Base-by-base conservation (phyloP, 2,797 vertebrate species). In the Protosalanx chinensis region DNA sequence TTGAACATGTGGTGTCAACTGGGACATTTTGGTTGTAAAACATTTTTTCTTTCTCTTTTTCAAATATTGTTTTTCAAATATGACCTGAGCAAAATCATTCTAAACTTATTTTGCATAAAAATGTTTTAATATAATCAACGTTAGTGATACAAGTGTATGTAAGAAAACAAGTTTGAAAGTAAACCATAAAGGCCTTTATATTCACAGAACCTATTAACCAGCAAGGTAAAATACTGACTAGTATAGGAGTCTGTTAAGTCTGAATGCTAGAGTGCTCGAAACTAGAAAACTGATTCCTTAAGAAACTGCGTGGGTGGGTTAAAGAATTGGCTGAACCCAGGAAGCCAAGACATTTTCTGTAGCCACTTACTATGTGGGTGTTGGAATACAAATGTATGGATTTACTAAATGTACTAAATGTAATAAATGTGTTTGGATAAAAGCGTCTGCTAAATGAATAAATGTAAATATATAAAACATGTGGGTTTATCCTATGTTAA, bases 231-330 rank as follows among this genome's bases (percentile, higher is more conserved):
- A 51, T 12, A 64, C 74, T 75, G 79, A 87, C 74, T 33, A 29
- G 75, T 65, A 75, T 78, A 7, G 69, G 82, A 70, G 78, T 30
- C 16, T 18, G 20, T 10, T 46, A 6, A 6, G 18, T 65, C 35
- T 35, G 0, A 16, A 72, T 46, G 60, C 46, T 58, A 16, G 2
- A 37, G 37, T 57, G 64, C 27, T 23, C 61, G 83, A 84, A 84
- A 88, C 79, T 56, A 1, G 6, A 51, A 64, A 51, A 0, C 56
- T 76, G 76, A 75, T 30, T 33, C 72, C 76, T 76, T 79, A 68
- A 83, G 57, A 76, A 81, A 51, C 35, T 18, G 72, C 73, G 86
- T 87, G 82, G 87, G 89, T 49, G 66, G 2, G 58, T 10, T 57
- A 72, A 81, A 80, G 81, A 85, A 87, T 85, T 82, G 23, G 37